phyloP scores from a whole-genome alignment of 2,113 vertebrate species.

The Philantomba maxwellii region DNA sequence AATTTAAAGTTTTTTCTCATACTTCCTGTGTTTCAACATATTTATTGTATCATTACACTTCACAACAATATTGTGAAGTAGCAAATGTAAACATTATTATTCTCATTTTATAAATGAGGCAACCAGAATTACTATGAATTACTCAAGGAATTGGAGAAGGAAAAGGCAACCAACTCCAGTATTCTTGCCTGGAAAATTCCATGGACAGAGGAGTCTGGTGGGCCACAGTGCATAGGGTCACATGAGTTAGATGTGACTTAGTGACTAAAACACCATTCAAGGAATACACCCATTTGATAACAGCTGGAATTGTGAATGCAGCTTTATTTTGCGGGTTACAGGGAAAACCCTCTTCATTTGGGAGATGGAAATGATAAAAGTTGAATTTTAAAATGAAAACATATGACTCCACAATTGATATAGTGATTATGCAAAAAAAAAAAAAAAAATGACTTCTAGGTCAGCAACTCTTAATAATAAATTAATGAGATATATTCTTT shows the following conservation, averaged over 20 bases:
- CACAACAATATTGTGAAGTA: background rate
- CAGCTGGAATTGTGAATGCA: background rate
- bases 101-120: constrained; percentile 41
- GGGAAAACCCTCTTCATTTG: background rate
- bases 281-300: background rate
- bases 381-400: background rate
- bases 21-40: background rate
- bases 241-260: background rate
- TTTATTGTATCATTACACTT: background rate
- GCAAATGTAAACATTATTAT: constrained; percentile 9
- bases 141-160: constrained; percentile 13
- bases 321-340: background rate
- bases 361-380: background rate
- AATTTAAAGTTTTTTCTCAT: constrained; percentile 28
- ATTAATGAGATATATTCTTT: background rate
- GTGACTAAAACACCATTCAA: background rate
- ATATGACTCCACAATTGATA: background rate
- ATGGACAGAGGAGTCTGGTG: background rate
- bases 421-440: background rate
- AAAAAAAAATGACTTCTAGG: background rate
- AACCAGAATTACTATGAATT: background rate
- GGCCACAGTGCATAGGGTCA: background rate
- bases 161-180: background rate
- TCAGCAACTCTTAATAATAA: background rate
- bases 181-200: background rate